Evolutionary conservation across 2,113 vertebrate species (phyloP), one percentile per base, ranked within the genome.

Genomic region (Triplophysa dalaica): DNA sequence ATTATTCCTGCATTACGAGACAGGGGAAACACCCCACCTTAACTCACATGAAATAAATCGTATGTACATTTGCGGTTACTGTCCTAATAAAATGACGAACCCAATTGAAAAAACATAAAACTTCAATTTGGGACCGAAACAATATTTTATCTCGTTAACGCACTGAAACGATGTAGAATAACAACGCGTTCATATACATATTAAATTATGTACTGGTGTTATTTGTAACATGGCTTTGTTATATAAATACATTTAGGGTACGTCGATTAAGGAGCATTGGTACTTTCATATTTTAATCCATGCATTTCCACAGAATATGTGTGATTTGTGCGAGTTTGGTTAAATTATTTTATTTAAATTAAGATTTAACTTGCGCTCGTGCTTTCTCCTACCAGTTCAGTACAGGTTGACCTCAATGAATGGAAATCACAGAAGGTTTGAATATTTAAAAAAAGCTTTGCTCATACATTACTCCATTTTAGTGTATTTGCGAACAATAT

Each of bases 1-100:
- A 90, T 89, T 85, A 84, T 89, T 83, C 87, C 58, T 61, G 70
- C 63, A 82, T 82, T 78, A 85, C 78, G 73, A 84, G 86, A 60
- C 48, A 75, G 63, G 79, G 85, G 78, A 87, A 87, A 83, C 75
- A 85, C 83, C 72, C 52, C 45, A 76, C 69, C 60, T 26, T 29
- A 60, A 38, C 38, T 80, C 29, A 77, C 62, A 70, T 79, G 16
- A 83, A 56, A 62, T 60, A 72, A 54, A 70, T 80, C 43, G 66
- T 56, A 21, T 56, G 70, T 52, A 75, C 43, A 68, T 68, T 50
- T 75, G 62, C 38, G 68, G 22, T 67, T 64, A 77, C 43, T 85
- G 61, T 50, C 29, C 54, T 54, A 69, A 73, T 80, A 77, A 62
- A 48, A 62, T 33, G 60, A 19, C 12, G 26, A 79, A 24, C 52